phyloP scores from a whole-genome alignment of 2,113 vertebrate species.

The Bettongia penicillata region DNA sequence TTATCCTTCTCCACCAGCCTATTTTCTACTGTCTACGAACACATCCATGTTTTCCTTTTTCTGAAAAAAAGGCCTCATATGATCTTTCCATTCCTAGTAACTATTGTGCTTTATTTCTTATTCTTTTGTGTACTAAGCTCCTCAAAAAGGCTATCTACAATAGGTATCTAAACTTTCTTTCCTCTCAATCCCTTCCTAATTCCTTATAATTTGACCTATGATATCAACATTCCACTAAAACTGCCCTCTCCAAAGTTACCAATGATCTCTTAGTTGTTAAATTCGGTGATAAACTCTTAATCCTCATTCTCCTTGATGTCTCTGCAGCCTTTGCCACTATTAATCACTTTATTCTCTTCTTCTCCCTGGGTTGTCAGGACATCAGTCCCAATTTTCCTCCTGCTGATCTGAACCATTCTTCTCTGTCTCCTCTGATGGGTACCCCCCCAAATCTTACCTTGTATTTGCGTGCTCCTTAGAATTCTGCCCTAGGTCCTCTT shows the following conservation, averaged over 20 bases:
- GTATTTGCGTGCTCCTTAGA: neutral
- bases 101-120: neutral
- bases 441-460: neutral
- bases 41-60: neutral
- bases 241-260: neutral
- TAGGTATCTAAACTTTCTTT: neutral
- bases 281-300: neutral
- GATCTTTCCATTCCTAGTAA: neutral
- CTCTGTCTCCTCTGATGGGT: neutral
- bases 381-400: neutral
- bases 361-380: neutral
- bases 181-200: too few species aligned
- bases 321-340: neutral
- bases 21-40: neutral
- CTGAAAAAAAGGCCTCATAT: neutral
- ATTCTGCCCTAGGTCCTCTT: neutral
- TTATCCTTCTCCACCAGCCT: neutral
- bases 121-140: neutral
- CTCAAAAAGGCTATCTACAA: neutral
- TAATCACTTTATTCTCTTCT: neutral
- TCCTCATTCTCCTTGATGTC: neutral
- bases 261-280: neutral
- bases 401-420: neutral
- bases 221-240: neutral
- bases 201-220: neutral